Evolutionary conservation across 2,113 vertebrate genomes (phyloP).

Genomic region (Hydropotes inermis): DNA sequence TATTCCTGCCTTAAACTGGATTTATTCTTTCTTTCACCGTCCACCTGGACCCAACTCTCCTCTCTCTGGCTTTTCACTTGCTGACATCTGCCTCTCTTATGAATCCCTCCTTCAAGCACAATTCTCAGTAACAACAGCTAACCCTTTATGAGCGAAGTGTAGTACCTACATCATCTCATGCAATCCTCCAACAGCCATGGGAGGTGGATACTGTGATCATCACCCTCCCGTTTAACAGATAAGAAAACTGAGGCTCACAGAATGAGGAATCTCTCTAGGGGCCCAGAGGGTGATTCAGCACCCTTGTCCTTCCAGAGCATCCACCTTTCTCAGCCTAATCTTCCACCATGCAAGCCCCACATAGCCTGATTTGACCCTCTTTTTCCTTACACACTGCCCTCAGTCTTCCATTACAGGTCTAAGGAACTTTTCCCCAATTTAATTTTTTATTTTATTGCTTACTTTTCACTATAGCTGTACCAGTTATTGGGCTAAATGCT

Average conservation of each 20-base stretch:
- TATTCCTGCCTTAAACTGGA: not conserved
- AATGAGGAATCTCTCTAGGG: not conserved
- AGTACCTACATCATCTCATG: not conserved
- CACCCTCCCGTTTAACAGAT: not conserved
- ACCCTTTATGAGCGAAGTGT: not conserved
- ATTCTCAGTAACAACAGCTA: not conserved
- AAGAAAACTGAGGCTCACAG: not conserved
- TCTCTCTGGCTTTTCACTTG: not conserved
- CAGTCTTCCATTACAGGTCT: not conserved
- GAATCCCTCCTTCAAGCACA: not conserved
- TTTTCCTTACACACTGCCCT: not conserved
- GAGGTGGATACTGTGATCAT: not conserved
- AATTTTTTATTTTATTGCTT: not conserved
- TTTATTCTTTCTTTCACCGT: not conserved
- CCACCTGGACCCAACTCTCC: not conserved
- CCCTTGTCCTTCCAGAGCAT: not conserved
- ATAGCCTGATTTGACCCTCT: not conserved
- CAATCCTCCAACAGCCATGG: not conserved
- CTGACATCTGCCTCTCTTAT: not conserved
- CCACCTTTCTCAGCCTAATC: not conserved
- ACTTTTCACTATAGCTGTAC: not conserved
- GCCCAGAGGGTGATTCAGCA: not conserved
- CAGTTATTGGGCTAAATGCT: not conserved
- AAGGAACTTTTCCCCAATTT: not conserved
- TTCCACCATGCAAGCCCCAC: not conserved